phyloP scores from a whole-genome alignment of 2,113 vertebrate genomes.

The Menura novaehollandiae region DNA sequence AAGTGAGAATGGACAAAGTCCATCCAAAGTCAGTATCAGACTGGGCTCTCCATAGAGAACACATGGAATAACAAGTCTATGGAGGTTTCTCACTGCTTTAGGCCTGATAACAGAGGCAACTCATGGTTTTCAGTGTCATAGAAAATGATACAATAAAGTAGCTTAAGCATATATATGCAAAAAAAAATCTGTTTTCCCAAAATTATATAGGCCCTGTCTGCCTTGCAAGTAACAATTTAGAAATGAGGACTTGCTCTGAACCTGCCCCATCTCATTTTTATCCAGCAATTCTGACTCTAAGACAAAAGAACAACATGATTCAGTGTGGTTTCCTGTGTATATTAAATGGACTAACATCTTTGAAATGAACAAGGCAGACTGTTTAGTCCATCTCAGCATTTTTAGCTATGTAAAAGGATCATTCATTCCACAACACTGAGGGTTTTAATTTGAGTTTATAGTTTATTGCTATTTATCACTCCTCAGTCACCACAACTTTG shows the following conservation, averaged over 20 bases:
- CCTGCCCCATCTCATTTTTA: not conserved
- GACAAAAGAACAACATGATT: not conserved
- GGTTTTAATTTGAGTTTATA: slow-evolving; percentile 23
- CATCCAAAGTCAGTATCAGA: not conserved
- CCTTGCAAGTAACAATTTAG: not conserved
- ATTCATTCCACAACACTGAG: not conserved
- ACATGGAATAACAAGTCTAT: not conserved
- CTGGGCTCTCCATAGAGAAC: not conserved
- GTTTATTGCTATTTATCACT: slow-evolving; percentile 13
- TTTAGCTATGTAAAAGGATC: not conserved
- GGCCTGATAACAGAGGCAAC: not conserved
- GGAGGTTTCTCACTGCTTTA: not conserved
- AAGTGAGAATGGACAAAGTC: not conserved
- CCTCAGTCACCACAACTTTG: not conserved
- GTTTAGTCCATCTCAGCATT: not conserved
- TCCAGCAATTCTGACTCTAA: not conserved
- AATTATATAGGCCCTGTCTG: not conserved
- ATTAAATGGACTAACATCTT: not conserved
- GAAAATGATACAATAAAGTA: not conserved
- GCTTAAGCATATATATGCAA: not conserved
- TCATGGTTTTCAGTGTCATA: not conserved
- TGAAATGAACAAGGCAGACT: not conserved
- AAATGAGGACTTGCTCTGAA: not conserved
- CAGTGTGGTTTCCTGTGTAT: not conserved
- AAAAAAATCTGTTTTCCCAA: not conserved